phyloP scores from a whole-genome alignment of 1,140 invertebrate species.

The Chironomus striatipennis region DNA sequence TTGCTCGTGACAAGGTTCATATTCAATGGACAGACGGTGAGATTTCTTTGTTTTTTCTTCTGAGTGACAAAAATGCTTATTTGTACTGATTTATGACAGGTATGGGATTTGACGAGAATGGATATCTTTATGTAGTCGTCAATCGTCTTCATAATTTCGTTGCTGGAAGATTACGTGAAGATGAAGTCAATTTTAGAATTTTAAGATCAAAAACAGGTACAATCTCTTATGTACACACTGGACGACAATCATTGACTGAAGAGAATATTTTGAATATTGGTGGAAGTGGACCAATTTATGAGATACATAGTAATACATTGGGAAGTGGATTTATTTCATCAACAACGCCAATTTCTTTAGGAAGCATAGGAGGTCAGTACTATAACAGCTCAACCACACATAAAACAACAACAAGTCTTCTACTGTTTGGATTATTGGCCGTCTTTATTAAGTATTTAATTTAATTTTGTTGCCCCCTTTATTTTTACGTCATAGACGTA shows the following conservation, averaged over 20 bases:
- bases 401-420: not conserved
- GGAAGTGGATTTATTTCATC: conserved; percentile 26
- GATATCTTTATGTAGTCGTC: conserved; percentile 53
- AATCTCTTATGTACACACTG: conserved; percentile 53
- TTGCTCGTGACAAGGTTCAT: conserved; percentile 51
- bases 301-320: conserved; percentile 3
- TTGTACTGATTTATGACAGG: not conserved
- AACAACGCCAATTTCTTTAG: conserved; percentile 25
- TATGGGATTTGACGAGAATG: conserved; percentile 56
- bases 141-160: conserved; percentile 57
- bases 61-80: not conserved
- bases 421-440: not conserved
- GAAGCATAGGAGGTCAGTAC: not conserved
- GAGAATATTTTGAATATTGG: not conserved
- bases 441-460: conserved; percentile 19
- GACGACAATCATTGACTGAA: conserved; percentile 21
- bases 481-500: conserved; percentile 3
- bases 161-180: conserved; percentile 43
- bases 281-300: conserved; percentile 10
- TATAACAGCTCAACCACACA: not conserved
- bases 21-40: conserved; percentile 60
- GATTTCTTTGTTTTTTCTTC: not conserved
- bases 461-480: not conserved
- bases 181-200: conserved; percentile 51
- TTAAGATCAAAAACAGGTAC: conserved; percentile 45